Evolutionary conservation across 2,888 invertebrate species (phyloP).

Genomic region (Ophonus ardosiacus): DNA sequence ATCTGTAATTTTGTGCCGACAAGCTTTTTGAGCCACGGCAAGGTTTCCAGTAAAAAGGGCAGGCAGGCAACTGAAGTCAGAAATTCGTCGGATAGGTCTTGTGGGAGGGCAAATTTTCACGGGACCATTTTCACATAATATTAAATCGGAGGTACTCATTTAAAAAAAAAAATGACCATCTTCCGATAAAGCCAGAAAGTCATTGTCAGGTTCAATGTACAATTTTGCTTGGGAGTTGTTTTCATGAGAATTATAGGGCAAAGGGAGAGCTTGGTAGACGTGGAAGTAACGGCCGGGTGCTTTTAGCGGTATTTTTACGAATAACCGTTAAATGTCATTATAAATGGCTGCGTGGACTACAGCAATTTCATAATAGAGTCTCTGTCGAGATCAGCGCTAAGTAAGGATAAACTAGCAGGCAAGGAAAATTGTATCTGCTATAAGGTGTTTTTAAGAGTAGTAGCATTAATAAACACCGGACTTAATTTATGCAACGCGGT

Average conservation of each 20-base stretch:
- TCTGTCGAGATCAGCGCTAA: conserved; percentile 8
- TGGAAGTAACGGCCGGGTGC: conserved; percentile 23
- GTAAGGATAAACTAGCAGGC: conserved; percentile 14
- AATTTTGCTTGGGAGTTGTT: neutral
- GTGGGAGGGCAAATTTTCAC: conserved; percentile 17
- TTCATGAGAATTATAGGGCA: neutral
- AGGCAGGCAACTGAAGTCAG: neutral
- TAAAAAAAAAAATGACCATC: conserved; percentile 24
- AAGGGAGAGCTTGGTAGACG: conserved; percentile 3
- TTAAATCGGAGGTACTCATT: neutral
- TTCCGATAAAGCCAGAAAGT: conserved; percentile 8
- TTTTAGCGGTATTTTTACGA: conserved; percentile 41
- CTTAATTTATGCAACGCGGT: conserved; percentile 38
- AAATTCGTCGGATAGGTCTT: conserved; percentile 9
- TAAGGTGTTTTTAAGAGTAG: neutral
- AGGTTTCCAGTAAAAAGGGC: neutral
- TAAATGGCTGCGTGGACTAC: neutral
- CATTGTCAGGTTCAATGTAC: conserved; percentile 1
- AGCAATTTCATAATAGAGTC: conserved; percentile 21
- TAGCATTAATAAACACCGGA: conserved; percentile 22
- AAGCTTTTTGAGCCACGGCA: neutral
- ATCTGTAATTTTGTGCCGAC: neutral
- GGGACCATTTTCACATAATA: neutral
- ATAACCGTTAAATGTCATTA: conserved; percentile 4
- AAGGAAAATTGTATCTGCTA: neutral